These are phyloP conservation scores for Spizella passerina DNA, from an alignment of 2,797 vertebrate species.

Conservation along the genomic window DNA sequence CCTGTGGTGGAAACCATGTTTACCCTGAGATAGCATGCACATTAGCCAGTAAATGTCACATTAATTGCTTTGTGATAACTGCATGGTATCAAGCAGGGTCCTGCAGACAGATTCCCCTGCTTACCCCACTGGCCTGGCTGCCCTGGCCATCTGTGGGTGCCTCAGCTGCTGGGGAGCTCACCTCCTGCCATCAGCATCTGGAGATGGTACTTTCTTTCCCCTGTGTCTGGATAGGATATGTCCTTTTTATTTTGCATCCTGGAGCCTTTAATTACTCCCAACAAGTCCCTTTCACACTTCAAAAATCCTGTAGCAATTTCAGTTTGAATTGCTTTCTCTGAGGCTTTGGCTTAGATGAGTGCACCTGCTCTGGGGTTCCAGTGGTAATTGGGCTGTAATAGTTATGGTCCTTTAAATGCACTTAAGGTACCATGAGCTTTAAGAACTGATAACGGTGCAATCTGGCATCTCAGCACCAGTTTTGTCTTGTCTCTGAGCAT, in stretches of 20 bases:
- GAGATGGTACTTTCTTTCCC: neutral
- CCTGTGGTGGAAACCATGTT: neutral
- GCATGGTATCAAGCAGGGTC: neutral
- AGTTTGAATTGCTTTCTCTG: slow-evolving; percentile 38
- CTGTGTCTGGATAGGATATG: neutral
- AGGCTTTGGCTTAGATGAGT: slow-evolving; percentile 44
- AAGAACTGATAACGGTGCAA: slow-evolving; percentile 39
- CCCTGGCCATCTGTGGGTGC: neutral
- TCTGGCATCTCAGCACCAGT: slow-evolving; percentile 5
- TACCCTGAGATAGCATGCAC: neutral
- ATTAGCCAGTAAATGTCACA: neutral
- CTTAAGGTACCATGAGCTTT: slow-evolving; percentile 58
- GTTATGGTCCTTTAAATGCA: slow-evolving; percentile 68
- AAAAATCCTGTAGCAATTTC: slow-evolving; percentile 49
- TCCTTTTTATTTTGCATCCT: neutral
- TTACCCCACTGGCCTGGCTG: neutral
- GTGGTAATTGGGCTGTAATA: slow-evolving; percentile 64
- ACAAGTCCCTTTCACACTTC: slow-evolving; percentile 33
- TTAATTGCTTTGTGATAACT: neutral
- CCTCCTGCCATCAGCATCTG: neutral
- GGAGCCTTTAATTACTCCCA: slow-evolving; percentile 51
- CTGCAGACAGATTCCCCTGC: rapidly evolving
- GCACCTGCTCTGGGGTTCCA: slow-evolving; percentile 65
- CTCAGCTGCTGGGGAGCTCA: neutral
- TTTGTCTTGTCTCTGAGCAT: neutral